Conservation (phyloP, 2,888 invertebrate genomes). For the Heliconius ismenius region DNA sequence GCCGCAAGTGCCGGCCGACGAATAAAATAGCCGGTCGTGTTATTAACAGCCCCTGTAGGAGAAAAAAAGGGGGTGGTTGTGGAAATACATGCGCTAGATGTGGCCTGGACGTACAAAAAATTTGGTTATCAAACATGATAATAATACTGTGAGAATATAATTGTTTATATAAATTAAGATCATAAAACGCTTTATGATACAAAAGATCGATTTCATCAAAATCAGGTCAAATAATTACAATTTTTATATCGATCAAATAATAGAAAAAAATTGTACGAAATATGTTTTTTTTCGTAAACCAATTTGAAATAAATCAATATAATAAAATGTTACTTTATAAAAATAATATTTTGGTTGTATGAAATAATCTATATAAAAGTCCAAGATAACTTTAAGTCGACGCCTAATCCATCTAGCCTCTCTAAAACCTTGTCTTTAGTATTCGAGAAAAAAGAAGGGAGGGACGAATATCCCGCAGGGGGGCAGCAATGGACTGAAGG, state of each 20-base stretch:
- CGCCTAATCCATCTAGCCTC: constrained; percentile 58
- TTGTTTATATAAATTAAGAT: not conserved
- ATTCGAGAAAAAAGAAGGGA: constrained; percentile 76
- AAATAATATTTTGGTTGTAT: not conserved
- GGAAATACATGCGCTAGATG: constrained; percentile 43
- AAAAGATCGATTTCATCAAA: not conserved
- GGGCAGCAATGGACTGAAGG: constrained; percentile 81
- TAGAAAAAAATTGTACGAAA: too few relatives aligned
- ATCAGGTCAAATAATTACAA: too few relatives aligned
- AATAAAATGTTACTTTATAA: not conserved
- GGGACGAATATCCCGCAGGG: constrained; percentile 78
- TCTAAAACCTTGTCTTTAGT: constrained; percentile 61
- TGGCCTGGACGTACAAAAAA: constrained; percentile 30
- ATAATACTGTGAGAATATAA: not conserved
- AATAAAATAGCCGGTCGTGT: constrained; percentile 79
- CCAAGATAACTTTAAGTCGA: constrained; percentile 9
- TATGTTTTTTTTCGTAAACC: not conserved
- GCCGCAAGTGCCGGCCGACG: constrained; percentile 68
- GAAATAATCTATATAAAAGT: not conserved
- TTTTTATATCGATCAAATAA: not conserved
- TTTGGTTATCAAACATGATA: not conserved
- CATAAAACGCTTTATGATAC: not conserved
- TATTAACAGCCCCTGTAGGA: constrained; percentile 73
- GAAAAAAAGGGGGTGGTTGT: constrained; percentile 59
- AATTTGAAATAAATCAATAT: not conserved